Base-by-base conservation (phyloP, 2,113 vertebrate species). In the Otis tarda region DNA sequence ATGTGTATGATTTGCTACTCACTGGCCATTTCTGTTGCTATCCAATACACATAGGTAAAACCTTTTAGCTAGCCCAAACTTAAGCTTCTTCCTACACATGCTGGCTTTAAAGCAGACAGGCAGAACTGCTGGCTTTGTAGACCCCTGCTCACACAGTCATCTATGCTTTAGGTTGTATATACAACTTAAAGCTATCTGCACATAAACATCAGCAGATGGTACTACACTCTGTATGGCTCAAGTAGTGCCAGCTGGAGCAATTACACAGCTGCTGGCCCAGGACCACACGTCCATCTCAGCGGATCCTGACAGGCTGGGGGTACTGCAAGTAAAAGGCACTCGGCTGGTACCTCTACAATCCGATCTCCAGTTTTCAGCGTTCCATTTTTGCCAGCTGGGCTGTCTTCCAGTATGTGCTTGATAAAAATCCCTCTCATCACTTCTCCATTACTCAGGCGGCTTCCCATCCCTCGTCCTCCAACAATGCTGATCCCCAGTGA, bases 391-490 rank as follows among this genome's bases (percentile, higher is more conserved):
- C 99, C 99, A 8, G 99, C 99, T 25, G 99, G 99, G 93, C 99
- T 99, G 95, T 99, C 99, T 92, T 99, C 99, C 82, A 99, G 98
- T 94, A 99, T 98, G 64, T 99, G 99, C 70, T 99, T 99, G 94
- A 99, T 99, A 93, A 99, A 99, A 97, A 99, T 99, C 63, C 99
- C 99, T 92, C 99, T 98, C 99, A 99, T 99, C 89, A 99, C 98
- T 97, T 99, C 99, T 37, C 99, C 99, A 5, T 98, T 99, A 97
- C 98, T 99, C 64, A 99, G 97, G 6, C 99, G 99, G 94, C 99
- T 99, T 83, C 99, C 99, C 99, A 99, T 99, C 56, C 99, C 99
- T 90, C 99, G 98, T 73, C 99, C 99, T 82, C 99, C 99, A 65
- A 99, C 99, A 70, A 99, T 99, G 90, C 99, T 99, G 97, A 99